Evolutionary conservation across 2,113 vertebrate genomes (phyloP), one percentile per base, ranked within the genome.

Genomic region (Neolamprologus devosi): DNA sequence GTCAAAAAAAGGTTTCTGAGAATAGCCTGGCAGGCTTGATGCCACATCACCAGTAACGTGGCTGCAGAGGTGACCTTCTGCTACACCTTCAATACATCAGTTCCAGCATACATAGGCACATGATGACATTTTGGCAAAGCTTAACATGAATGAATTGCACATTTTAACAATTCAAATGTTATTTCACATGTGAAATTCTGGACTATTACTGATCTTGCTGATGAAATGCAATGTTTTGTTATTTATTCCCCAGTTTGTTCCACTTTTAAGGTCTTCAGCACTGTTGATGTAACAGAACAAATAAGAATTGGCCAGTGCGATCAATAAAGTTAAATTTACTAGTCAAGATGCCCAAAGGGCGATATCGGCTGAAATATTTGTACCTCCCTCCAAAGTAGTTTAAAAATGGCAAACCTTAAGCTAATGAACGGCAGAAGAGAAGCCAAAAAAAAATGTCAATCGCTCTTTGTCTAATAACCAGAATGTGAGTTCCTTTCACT

Each of bases 1-100:
- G 87, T 92, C 86, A 90, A 92, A 93, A 94, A 92, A 94, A 94
- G 86, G 83, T 87, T 88, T 93, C 93, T 93, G 88, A 89, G 88
- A 95, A 95, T 91, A 94, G 88, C 86, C 65, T 55, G 81, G 57
- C 45, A 51, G 65, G 35, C 78, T 70, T 9, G 16, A 30, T 68
- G 8, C 57, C 26, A 85, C 73, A 85, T 45, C n/a, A 85, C 19
- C 49, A 10, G 49, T 30, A 82, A 87, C 35, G 30, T 68, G 87
- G 73, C 81, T 85, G 55, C 91, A 78, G 63, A 80, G 73, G 51
- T 91, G 90, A 91, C 81, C 85, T 73, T 80, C 58, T 60, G n/a
- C 21, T 51, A 6, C 28, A 58, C 30, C 60, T 85, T 16, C 51
- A 73, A 30, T 65, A 19, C 53, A 75, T 73, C 33, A 82, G 82